Conservation (phyloP, 2,888 invertebrate genomes). For the Gymnocheta viridis region DNA sequence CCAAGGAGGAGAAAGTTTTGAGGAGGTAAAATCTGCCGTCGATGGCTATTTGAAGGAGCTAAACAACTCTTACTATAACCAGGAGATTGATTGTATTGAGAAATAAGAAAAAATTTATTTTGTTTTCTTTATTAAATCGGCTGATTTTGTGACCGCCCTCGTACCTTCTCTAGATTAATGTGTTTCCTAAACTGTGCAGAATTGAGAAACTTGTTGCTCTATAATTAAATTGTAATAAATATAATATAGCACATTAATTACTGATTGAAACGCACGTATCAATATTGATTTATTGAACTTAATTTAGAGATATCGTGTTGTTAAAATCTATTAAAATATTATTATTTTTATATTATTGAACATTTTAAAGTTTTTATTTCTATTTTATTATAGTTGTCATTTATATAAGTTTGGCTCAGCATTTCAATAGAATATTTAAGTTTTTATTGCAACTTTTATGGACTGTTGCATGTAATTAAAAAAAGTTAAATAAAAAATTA, state of each 20-base stretch:
- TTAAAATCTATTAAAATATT: background rate
- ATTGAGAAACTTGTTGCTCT: background rate
- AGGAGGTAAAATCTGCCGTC: no score
- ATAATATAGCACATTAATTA: background rate
- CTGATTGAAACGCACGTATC: background rate
- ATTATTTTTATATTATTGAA: background rate
- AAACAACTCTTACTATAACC: no score
- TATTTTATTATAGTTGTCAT: background rate
- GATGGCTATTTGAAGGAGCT: no score
- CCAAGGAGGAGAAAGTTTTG: no score
- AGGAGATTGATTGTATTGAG: no score
- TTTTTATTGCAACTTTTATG: background rate
- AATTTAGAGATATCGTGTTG: constrained; percentile 11
- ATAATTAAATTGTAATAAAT: background rate
- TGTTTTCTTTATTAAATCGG: no score
- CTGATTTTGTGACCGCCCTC: no score
- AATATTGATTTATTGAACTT: background rate
- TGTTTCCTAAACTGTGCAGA: no score
- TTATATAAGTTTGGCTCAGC: background rate
- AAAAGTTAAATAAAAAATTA: no score
- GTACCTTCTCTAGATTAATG: no score
- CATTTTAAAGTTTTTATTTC: background rate
- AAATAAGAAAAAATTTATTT: no score
- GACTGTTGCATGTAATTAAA: background rate
- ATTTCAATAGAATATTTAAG: background rate